phyloP scores from a whole-genome alignment of 2,797 vertebrate genomes.

The Pangasius krempfi region DNA sequence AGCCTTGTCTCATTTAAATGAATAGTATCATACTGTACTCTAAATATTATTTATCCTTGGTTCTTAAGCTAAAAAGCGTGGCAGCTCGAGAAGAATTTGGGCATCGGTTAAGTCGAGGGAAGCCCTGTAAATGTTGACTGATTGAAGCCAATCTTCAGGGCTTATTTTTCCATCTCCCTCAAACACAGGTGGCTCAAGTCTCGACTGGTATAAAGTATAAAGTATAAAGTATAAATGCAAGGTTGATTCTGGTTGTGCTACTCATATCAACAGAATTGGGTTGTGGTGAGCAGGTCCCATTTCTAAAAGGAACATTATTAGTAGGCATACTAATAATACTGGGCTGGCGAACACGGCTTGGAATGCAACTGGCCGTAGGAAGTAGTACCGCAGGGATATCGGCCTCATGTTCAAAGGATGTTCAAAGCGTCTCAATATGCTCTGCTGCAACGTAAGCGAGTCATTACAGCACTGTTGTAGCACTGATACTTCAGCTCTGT shows the following conservation, averaged over 20 bases:
- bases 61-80: background rate
- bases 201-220: too few species aligned
- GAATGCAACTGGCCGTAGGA: background rate
- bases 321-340: background rate
- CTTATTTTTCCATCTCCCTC: too few species aligned
- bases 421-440: background rate
- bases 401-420: background rate
- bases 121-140: background rate
- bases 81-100: background rate
- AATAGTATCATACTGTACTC: too few species aligned
- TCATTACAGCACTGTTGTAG: background rate
- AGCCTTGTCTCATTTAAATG: too few species aligned
- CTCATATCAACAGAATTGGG: background rate
- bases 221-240: background rate
- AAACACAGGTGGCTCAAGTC: too few species aligned
- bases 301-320: background rate
- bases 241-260: background rate
- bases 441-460: background rate
- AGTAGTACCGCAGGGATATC: background rate
- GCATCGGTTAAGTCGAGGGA: background rate
- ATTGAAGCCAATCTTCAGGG: background rate
- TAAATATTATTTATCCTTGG: background rate
- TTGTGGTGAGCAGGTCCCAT: background rate
- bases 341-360: background rate
- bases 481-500: background rate